Percentiles rank a stretch among this genome's conserved stretches.
Evolutionary conservation across 2,888 invertebrate species (phyloP).

Genomic region (Cremastobaeus sp.): DNA sequence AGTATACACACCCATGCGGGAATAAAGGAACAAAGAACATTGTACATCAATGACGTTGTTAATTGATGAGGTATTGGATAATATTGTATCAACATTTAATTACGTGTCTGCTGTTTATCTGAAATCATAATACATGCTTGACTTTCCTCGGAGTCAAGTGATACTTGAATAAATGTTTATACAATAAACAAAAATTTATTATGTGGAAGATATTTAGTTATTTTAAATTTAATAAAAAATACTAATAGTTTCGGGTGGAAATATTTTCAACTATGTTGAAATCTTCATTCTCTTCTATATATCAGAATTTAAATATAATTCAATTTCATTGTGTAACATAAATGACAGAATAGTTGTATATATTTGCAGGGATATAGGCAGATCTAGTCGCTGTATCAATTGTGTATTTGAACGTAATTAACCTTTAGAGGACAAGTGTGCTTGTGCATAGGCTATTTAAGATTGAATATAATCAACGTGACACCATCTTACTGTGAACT

Average conservation of each 20-base stretch:
- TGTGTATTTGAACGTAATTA: slow-evolving; percentile 30
- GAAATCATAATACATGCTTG: no score
- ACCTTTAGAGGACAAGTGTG: slow-evolving; percentile 43
- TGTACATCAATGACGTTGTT: no score
- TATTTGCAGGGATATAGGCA: slow-evolving; percentile 8
- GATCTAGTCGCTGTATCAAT: slow-evolving; percentile 37
- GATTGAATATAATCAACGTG: slow-evolving; percentile 19
- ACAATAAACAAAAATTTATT: no score
- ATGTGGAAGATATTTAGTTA: no score
- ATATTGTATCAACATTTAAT: no score
- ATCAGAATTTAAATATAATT: slow-evolving; percentile 1
- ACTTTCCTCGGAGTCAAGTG: no score
- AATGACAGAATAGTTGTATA: slow-evolving; percentile 20
- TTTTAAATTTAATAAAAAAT: no score
- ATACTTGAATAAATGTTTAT: no score
- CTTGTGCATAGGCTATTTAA: slow-evolving; percentile 36
- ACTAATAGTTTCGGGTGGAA: no score
- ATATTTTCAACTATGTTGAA: no score
- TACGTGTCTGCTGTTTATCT: no score
- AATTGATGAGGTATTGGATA: no score
- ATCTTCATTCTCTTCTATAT: not conserved
- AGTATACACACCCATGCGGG: not conserved
- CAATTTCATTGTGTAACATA: not conserved
- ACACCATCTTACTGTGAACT: slow-evolving; percentile 12
- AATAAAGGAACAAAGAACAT: not conserved